phyloP scores from a whole-genome alignment of 2,797 vertebrate genomes.

The Mycteria americana region DNA sequence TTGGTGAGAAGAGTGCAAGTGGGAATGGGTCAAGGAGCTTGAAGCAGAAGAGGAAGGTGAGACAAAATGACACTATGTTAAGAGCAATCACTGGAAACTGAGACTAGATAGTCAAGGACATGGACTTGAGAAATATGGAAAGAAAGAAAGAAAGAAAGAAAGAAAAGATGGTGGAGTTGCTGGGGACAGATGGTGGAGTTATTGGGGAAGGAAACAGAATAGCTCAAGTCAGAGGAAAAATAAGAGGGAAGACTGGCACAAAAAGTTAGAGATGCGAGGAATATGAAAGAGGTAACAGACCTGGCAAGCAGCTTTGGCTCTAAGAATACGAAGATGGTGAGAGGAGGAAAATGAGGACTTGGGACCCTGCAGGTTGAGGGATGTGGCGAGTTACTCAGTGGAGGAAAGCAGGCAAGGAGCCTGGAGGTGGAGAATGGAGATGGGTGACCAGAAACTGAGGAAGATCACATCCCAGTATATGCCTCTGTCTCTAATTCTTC shows the following conservation, averaged over 20 bases:
- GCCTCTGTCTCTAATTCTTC: background rate
- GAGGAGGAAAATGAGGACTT: background rate
- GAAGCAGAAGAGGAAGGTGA: background rate
- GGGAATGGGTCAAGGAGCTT: background rate
- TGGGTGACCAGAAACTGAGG: background rate
- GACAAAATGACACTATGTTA: background rate
- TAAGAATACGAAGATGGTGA: background rate
- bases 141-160: no score
- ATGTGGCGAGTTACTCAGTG: background rate
- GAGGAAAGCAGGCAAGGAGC: background rate
- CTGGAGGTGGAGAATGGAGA: background rate
- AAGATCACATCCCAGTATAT: background rate
- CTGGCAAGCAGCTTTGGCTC: background rate
- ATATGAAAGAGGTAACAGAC: background rate
- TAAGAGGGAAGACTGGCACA: background rate
- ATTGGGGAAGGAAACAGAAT: background rate
- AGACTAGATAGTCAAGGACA: background rate
- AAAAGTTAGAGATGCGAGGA: background rate
- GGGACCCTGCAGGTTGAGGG: background rate
- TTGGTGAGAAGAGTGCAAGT: background rate
- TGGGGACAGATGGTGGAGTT: background rate
- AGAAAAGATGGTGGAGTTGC: background rate
- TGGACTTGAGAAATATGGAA: background rate
- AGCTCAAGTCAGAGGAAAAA: background rate
- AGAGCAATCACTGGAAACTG: background rate